phyloP scores from a whole-genome alignment of 2,797 vertebrate species.

The Euthynnus affinis region DNA sequence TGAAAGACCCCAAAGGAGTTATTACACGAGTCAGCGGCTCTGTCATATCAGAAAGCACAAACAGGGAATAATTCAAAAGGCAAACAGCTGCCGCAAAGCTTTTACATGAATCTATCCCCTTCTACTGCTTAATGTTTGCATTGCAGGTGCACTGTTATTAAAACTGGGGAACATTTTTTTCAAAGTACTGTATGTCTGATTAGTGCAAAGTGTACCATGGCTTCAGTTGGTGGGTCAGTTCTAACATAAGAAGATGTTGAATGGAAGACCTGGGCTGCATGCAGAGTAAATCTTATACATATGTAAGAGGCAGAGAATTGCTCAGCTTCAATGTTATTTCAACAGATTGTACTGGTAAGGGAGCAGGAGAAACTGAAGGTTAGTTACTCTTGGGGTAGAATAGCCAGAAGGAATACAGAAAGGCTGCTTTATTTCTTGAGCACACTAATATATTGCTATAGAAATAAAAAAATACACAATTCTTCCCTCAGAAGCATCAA shows the following conservation, averaged over 20 bases:
- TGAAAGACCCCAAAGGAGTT: slow-evolving; percentile 71
- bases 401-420: slow-evolving; percentile 9
- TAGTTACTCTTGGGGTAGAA: background rate
- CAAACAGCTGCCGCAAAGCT: slow-evolving; percentile 65
- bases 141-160: slow-evolving; percentile 43
- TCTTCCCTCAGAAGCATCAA: background rate
- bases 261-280: slow-evolving; percentile 24
- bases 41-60: slow-evolving; percentile 68
- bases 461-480: slow-evolving; percentile 1
- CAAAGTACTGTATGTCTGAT: slow-evolving; percentile 28
- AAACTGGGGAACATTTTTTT: slow-evolving; percentile 13
- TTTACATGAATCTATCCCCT: slow-evolving; percentile 47
- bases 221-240: slow-evolving; percentile 19
- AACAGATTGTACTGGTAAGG: background rate
- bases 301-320: background rate
- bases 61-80: slow-evolving; percentile 69
- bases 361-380: background rate
- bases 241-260: slow-evolving; percentile 18
- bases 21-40: slow-evolving; percentile 76
- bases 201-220: slow-evolving; percentile 19
- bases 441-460: slow-evolving; percentile 13
- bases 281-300: slow-evolving; percentile 15
- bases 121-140: slow-evolving; percentile 54
- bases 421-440: slow-evolving; percentile 3
- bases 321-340: slow-evolving; percentile 23